A percentile compares a stretch with the other conserved stretches of the same genome.
These are phyloP conservation scores for Phylloscopus whistleri DNA, from an alignment of 2,113 vertebrate genomes.

Conservation along the genomic window DNA sequence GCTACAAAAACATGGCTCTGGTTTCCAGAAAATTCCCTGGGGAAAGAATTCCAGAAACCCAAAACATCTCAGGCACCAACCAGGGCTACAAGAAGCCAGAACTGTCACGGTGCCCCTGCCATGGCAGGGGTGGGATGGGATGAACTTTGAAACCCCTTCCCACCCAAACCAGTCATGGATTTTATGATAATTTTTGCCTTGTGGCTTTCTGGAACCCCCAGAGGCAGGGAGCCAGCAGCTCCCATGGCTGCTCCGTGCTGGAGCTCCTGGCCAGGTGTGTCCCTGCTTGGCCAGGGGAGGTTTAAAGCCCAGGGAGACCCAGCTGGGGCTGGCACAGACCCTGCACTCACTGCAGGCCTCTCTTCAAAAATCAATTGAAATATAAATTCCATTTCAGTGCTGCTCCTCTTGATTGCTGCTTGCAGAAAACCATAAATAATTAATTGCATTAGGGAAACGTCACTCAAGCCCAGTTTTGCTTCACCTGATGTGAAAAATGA, in stretches of 20 bases:
- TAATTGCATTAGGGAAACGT: neutral
- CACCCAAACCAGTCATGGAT: neutral
- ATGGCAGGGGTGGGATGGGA: fast-evolving
- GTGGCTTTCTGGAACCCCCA: neutral
- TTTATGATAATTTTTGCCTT: neutral
- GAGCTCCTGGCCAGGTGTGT: neutral
- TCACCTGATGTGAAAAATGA: constrained; percentile 22
- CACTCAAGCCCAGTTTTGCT: neutral
- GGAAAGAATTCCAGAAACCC: no score
- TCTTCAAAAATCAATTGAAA: neutral
- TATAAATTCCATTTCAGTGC: neutral
- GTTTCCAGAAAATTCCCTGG: no score
- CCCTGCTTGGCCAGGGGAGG: neutral
- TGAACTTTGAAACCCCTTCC: neutral
- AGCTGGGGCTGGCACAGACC: neutral
- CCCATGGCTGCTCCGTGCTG: neutral
- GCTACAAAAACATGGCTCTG: no score
- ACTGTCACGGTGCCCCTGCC: neutral
- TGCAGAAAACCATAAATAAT: constrained; percentile 4
- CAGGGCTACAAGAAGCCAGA: no score
- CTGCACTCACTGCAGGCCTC: neutral
- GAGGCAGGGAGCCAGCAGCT: neutral
- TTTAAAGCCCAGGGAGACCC: neutral
- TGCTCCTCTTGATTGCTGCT: neutral
- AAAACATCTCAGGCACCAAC: no score